A percentile compares a stretch with the other conserved stretches of the same genome.
Evolutionary conservation across 2,888 invertebrate species (phyloP).

Genomic region (Eupithecia insigniata): DNA sequence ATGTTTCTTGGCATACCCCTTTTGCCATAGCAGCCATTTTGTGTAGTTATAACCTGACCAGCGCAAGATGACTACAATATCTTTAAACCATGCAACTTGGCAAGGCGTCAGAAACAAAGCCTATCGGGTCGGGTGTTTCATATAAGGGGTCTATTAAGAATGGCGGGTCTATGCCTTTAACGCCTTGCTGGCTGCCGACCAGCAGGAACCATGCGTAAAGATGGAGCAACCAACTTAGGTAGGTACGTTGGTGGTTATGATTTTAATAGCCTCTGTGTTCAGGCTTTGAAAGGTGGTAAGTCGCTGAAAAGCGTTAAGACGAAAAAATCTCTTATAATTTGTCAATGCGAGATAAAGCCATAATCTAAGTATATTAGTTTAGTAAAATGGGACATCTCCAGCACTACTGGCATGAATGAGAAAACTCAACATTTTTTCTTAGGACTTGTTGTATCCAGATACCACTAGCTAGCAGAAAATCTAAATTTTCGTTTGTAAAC

Average conservation of each 20-base stretch:
- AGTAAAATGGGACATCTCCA: background rate
- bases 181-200: constrained; percentile 83
- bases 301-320: background rate
- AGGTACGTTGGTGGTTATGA: background rate
- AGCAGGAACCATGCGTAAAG: constrained; percentile 81
- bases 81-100: constrained; percentile 21
- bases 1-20: background rate
- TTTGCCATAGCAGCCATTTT: background rate
- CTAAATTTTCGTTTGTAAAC: background rate
- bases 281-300: background rate
- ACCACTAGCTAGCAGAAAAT: background rate
- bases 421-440: background rate
- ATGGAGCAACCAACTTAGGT: constrained; percentile 51
- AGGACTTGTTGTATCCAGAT: background rate
- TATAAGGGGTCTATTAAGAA: constrained; percentile 57
- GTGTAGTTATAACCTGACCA: constrained; percentile 18
- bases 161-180: constrained; percentile 79
- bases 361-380: too few relatives aligned
- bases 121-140: constrained; percentile 16
- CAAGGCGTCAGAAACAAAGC: constrained; percentile 28
- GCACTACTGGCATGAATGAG: background rate
- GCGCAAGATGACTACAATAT: constrained; percentile 4
- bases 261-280: background rate
- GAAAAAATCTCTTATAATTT: background rate
- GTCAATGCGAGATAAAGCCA: too few relatives aligned